These are phyloP conservation scores for Agonopterix subpropinquella DNA, from an alignment of 2,888 invertebrate genomes.

Conservation along the genomic window DNA sequence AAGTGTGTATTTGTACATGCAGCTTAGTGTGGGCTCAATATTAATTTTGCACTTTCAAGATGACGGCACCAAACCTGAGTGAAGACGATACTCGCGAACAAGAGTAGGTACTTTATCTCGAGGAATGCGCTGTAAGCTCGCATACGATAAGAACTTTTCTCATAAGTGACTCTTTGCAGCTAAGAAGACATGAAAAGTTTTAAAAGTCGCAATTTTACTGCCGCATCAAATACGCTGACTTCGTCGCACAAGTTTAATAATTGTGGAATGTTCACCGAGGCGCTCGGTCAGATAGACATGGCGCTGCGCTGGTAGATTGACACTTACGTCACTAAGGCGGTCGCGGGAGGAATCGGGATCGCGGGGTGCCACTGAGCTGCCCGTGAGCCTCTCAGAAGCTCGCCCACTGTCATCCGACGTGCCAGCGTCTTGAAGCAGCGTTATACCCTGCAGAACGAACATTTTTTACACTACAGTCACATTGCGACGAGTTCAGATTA, in stretches of 20 bases:
- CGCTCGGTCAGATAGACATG: background rate
- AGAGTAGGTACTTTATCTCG: conserved; percentile 10
- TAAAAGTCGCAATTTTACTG: conserved; percentile 14
- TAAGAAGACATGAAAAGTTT: conserved; percentile 5
- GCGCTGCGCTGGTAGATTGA: background rate
- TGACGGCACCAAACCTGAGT: conserved; percentile 10
- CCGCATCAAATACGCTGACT: conserved; percentile 15
- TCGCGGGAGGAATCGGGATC: conserved; percentile 89
- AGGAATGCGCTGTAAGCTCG: conserved; percentile 14
- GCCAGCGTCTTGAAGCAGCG: conserved; percentile 85
- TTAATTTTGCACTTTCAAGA: conserved; percentile 4
- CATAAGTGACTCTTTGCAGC: conserved; percentile 8
- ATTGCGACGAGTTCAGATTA: conserved; percentile 1
- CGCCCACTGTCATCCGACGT: conserved; percentile 90
- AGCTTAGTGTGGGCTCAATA: conserved; percentile 12
- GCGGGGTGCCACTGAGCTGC: conserved; percentile 83
- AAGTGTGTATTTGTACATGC: conserved; percentile 39
- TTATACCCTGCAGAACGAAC: conserved; percentile 75
- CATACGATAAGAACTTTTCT: conserved; percentile 12
- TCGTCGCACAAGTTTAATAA: background rate
- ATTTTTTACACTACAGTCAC: conserved; percentile 8
- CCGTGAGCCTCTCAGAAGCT: conserved; percentile 87
- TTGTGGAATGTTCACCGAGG: background rate
- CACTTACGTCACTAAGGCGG: conserved; percentile 90
- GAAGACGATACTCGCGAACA: conserved; percentile 13